Evolutionary conservation across 2,888 invertebrate species (phyloP).

Genomic region (Polymixis flavicincta): DNA sequence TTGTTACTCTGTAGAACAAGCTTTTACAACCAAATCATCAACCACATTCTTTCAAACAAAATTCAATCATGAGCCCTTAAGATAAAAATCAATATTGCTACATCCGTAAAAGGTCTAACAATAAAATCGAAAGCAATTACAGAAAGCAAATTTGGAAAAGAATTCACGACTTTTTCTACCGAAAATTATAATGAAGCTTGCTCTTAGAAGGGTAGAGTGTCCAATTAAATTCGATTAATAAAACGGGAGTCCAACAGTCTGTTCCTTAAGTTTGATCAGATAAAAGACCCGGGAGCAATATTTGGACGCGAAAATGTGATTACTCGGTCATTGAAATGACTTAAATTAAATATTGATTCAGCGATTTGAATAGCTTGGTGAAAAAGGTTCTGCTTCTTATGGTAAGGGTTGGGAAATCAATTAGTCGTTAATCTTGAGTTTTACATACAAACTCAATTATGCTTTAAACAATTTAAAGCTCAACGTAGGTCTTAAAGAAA

Average conservation of each 20-base stretch:
- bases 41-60: not conserved
- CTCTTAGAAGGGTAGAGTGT: slow-evolving; percentile 68
- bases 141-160: slow-evolving; percentile 49
- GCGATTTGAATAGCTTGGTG: slow-evolving; percentile 23
- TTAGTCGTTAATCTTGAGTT: slow-evolving; percentile 7
- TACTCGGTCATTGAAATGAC: slow-evolving; percentile 44
- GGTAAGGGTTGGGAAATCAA: slow-evolving; percentile 21
- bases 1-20: slow-evolving; percentile 24
- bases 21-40: slow-evolving; percentile 22
- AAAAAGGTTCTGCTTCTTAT: slow-evolving; percentile 18
- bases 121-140: slow-evolving; percentile 63
- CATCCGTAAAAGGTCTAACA: slow-evolving; percentile 37
- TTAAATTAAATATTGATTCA: slow-evolving; percentile 53
- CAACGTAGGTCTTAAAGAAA: not conserved
- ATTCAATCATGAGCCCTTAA: slow-evolving; percentile 14
- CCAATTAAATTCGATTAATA: slow-evolving; percentile 72
- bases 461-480: not conserved
- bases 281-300: slow-evolving; percentile 49
- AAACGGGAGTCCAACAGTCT: slow-evolving; percentile 59
- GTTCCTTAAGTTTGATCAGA: slow-evolving; percentile 56
- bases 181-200: slow-evolving; percentile 60
- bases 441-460: not conserved
- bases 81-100: slow-evolving; percentile 32
- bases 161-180: slow-evolving; percentile 44
- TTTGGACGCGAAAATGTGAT: slow-evolving; percentile 49